These are phyloP conservation scores for Operophtera brumata DNA, from an alignment of 2,888 invertebrate genomes.

Conservation along the genomic window DNA sequence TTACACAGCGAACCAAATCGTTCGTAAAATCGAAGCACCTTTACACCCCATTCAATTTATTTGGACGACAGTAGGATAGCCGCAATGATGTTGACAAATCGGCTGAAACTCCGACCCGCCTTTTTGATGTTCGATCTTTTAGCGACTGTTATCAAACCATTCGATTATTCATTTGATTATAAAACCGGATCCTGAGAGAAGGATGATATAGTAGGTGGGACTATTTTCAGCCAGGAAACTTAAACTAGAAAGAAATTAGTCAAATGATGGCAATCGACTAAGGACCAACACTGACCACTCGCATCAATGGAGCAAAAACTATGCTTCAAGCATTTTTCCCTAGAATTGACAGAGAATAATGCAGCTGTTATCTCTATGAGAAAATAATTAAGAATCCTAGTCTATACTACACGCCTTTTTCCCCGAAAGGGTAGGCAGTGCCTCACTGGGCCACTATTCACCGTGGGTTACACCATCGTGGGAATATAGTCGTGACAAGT, in stretches of 20 bases:
- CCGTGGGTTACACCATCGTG: too few relatives aligned
- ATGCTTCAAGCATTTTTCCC: too few relatives aligned
- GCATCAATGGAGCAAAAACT: too few relatives aligned
- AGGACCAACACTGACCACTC: too few relatives aligned
- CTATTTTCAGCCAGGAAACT: not conserved
- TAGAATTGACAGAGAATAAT: too few relatives aligned
- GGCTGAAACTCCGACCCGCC: slow-evolving; percentile 61
- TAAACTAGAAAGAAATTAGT: not conserved
- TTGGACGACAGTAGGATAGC: slow-evolving; percentile 54
- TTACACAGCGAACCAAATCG: slow-evolving; percentile 1
- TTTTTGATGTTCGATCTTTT: slow-evolving; percentile 73
- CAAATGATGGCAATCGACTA: not conserved
- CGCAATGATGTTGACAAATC: slow-evolving; percentile 77
- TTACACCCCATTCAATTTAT: slow-evolving; percentile 71
- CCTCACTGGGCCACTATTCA: too few relatives aligned
- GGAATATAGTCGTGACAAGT: too few relatives aligned
- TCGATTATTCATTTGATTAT: slow-evolving; percentile 59
- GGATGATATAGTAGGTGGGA: slow-evolving; percentile 18
- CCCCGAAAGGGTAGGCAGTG: too few relatives aligned
- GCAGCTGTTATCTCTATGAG: too few relatives aligned
- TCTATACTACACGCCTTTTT: too few relatives aligned
- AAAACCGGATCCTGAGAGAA: slow-evolving; percentile 20
- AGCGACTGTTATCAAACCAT: slow-evolving; percentile 52
- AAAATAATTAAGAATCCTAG: too few relatives aligned
- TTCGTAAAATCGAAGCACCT: slow-evolving; percentile 34